These are phyloP conservation scores for Acanthosoma haemorrhoidale DNA, from an alignment of 2,888 invertebrate genomes.

Conservation along the genomic window DNA sequence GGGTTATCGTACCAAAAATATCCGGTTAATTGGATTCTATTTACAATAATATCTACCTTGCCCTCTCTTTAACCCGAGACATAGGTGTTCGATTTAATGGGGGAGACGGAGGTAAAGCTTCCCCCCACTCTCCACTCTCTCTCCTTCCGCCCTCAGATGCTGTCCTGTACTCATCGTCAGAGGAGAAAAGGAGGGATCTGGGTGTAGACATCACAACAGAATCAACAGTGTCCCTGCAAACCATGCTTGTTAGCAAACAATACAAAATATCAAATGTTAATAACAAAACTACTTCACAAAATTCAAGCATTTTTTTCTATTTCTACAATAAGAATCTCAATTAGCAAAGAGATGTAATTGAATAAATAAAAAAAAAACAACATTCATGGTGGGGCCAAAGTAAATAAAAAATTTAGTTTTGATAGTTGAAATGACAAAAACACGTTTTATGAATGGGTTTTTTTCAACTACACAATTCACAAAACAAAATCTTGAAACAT, in stretches of 20 bases:
- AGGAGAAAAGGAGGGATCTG: conserved; percentile 68
- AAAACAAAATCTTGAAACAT: too few species aligned
- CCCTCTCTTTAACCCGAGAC: conserved; percentile 59
- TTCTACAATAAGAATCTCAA: background rate
- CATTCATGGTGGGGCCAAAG: too few species aligned
- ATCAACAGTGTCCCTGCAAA: conserved; percentile 46
- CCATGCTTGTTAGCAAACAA: conserved; percentile 20
- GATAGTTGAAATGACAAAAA: background rate
- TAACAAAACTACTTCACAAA: background rate
- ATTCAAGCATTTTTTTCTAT: background rate
- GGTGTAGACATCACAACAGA: conserved; percentile 59
- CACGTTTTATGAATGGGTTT: background rate
- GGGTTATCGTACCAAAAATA: too few species aligned
- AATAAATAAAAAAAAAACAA: too few species aligned
- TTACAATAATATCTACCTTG: conserved; percentile 47
- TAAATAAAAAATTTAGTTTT: background rate
- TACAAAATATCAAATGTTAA: background rate
- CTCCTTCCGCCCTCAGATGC: conserved; percentile 68
- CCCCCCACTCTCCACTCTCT: conserved; percentile 80
- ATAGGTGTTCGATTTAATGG: conserved; percentile 58
- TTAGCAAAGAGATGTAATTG: too few species aligned
- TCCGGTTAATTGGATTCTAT: too few species aligned
- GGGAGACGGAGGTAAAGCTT: conserved; percentile 61
- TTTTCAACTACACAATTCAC: background rate
- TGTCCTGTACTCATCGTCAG: conserved; percentile 80